Percentiles rank a stretch among this genome's conserved stretches.
These are phyloP conservation scores for Sylvia borin DNA, from an alignment of 2,797 vertebrate genomes.

Conservation along the genomic window DNA sequence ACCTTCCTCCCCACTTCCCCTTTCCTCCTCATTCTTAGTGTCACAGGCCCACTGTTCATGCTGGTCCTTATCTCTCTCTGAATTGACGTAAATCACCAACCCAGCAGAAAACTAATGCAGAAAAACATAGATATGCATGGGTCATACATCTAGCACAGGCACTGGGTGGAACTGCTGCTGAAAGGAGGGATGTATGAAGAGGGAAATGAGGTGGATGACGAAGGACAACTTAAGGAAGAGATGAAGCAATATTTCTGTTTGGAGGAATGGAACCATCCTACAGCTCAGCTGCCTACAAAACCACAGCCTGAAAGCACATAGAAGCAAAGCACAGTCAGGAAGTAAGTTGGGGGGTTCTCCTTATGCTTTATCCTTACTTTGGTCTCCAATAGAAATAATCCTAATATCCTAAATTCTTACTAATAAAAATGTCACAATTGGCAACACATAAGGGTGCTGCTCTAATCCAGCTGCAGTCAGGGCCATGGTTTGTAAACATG, in stretches of 20 bases:
- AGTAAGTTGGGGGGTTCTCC: neutral
- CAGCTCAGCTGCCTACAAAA: neutral
- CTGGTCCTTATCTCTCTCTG: neutral
- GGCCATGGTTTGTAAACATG: neutral
- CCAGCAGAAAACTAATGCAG: neutral
- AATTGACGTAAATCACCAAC: neutral
- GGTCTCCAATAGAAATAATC: neutral
- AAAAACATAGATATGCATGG: neutral
- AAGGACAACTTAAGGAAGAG: neutral
- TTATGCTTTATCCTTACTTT: neutral
- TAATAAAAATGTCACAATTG: neutral
- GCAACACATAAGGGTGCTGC: neutral
- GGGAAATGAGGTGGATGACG: neutral
- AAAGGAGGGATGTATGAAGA: neutral
- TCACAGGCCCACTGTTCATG: fast-evolving
- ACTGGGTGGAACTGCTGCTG: neutral
- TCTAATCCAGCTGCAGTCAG: neutral
- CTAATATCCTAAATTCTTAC: neutral
- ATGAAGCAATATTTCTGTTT: neutral
- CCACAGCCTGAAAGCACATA: neutral
- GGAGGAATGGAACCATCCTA: neutral
- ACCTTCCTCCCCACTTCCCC: neutral
- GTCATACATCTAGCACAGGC: neutral
- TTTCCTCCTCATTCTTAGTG: fast-evolving
- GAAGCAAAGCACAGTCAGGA: neutral